Base-by-base conservation (phyloP, 2,113 vertebrate species). In the Lycaon pictus region DNA sequence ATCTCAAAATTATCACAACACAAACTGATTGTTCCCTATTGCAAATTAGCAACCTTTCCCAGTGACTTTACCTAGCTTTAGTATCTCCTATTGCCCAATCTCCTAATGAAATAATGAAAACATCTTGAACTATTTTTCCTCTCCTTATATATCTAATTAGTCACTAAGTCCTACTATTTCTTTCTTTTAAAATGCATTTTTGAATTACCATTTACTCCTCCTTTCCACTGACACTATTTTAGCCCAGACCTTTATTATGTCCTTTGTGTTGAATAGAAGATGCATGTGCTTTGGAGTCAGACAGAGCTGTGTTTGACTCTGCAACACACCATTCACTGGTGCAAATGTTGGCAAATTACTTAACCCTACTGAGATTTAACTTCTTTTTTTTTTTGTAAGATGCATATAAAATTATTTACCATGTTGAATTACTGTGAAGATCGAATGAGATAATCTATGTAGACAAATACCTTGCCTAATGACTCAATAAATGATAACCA, bases 361-460 rank as follows among this genome's bases (percentile, higher is more conserved):
- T 86, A 79, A 25, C 27, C 51, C 37, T 22, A 95, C 2, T 62
- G 60, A 83, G 32, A 58, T 58, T 93, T 11, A 72, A 35, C 79
- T 92, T 71, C 11, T 88, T 85, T 71, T 37, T 37, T 37, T 37
- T 77, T 62, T 87, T 81, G 13, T n/a, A 86, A 96, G 90, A 82
- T 85, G 27, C 25, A 53, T 20, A 62, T 35, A 72, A 91, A 63
- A 90, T 65, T 65, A 58, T 17, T 88, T 80, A 83, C 22, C 32
- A 56, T 85, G 60, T 63, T 83, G 35, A 48, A 55, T 32, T 83
- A 25, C 58, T 90, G 25, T 94, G 62, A 91, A 37, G 15, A 65
- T 77, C 87, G 65, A 93, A 81, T 86, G 65, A 48, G 35, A 85
- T 71, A 56, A 88, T 82, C 11, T 67, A 62, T 72, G 32, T 51